Evolutionary conservation across 2,113 vertebrate genomes (phyloP).

Genomic region (Gallinago paraguaiae): DNA sequence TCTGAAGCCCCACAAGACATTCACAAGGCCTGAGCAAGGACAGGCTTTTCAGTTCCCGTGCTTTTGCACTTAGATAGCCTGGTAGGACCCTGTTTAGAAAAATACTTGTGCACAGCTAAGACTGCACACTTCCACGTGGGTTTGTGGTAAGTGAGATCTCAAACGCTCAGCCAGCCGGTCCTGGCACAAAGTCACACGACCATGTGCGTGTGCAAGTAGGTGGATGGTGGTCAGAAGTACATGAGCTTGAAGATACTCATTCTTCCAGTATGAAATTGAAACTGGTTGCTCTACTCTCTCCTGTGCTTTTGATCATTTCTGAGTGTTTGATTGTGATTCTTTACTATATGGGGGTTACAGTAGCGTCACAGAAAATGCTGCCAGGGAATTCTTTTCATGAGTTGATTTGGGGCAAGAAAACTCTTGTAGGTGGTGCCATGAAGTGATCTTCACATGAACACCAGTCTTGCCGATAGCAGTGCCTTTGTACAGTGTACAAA

Average conservation of each 20-base stretch:
- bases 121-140: background rate
- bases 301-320: background rate
- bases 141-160: background rate
- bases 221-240: background rate
- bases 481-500: background rate
- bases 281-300: background rate
- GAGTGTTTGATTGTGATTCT: background rate
- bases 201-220: background rate
- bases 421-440: background rate
- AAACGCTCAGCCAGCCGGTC: background rate
- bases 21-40: background rate
- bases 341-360: background rate
- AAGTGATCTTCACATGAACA: background rate
- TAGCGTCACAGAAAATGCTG: background rate
- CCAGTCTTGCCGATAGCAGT: background rate
- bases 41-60: background rate
- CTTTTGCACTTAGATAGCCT: background rate
- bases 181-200: background rate
- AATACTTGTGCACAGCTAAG: accelerated
- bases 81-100: background rate
- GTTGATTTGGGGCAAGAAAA: background rate
- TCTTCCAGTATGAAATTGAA: background rate
- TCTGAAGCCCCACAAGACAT: background rate
- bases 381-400: background rate
- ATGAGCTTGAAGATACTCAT: background rate